These are phyloP conservation scores for Pinna nobilis DNA, from an alignment of 1,140 invertebrate species.

Conservation along the genomic window DNA sequence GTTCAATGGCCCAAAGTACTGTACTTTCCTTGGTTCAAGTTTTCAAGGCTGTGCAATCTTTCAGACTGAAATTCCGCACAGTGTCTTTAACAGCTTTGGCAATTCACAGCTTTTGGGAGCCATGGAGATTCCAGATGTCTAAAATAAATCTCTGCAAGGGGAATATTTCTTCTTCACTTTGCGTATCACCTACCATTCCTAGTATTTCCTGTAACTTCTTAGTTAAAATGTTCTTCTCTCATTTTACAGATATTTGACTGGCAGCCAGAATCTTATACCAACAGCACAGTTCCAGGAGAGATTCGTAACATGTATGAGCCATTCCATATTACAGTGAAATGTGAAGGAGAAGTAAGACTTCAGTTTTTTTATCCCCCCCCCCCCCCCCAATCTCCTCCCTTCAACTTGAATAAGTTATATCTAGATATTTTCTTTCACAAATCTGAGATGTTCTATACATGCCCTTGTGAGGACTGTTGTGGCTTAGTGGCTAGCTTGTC, in stretches of 20 bases:
- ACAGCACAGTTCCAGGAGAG: constrained; percentile 33
- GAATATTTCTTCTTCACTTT: no score
- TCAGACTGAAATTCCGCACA: no score
- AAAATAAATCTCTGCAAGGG: no score
- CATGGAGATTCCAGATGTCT: no score
- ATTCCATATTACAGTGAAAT: constrained; percentile 53
- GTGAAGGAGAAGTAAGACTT: constrained; percentile 61
- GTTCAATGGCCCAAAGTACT: no score
- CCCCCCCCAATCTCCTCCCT: no score
- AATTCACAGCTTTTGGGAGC: no score
- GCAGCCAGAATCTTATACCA: constrained; percentile 53
- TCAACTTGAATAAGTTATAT: background rate
- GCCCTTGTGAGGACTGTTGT: background rate
- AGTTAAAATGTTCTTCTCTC: no score
- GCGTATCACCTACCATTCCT: background rate
- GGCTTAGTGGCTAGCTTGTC: no score
- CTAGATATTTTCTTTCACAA: background rate
- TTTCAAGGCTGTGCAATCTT: no score
- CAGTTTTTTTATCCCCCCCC: background rate
- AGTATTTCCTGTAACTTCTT: background rate
- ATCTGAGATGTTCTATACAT: background rate
- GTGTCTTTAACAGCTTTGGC: no score
- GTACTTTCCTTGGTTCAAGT: no score
- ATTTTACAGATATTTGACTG: constrained; percentile 63
- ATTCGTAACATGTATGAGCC: constrained; percentile 38